phyloP scores from a whole-genome alignment of 2,888 invertebrate species.

The Mimachlamys varia region DNA sequence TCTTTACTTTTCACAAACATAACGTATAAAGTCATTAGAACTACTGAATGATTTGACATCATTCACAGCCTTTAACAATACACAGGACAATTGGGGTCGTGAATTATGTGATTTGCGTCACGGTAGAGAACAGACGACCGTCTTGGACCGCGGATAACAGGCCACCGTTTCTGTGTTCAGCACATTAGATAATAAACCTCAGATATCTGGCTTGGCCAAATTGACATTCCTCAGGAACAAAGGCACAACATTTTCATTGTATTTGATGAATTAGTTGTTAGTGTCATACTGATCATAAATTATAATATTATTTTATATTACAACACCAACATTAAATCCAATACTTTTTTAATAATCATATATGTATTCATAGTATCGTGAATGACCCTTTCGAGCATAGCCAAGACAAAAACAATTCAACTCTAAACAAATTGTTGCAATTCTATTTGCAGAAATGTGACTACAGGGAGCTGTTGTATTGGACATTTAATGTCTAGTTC shows the following conservation, averaged over 20 bases:
- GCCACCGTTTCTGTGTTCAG: neutral
- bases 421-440: too few species aligned
- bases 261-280: neutral
- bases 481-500: too few species aligned
- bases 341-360: neutral
- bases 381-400: neutral
- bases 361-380: neutral
- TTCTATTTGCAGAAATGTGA: too few species aligned
- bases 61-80: neutral
- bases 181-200: neutral
- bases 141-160: neutral
- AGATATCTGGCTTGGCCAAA: neutral
- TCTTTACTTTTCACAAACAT: neutral
- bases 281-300: conserved; percentile 4
- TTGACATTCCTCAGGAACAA: neutral
- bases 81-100: neutral
- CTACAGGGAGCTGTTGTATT: too few species aligned
- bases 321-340: neutral
- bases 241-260: neutral
- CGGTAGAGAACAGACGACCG: neutral
- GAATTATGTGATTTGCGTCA: neutral
- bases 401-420: too few species aligned
- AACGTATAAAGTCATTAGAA: neutral
- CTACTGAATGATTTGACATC: too few species aligned
- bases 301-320: neutral